Percentiles rank a stretch among this genome's conserved stretches.
phyloP scores from a whole-genome alignment of 1,140 invertebrate genomes.

The Platyura marginata region DNA sequence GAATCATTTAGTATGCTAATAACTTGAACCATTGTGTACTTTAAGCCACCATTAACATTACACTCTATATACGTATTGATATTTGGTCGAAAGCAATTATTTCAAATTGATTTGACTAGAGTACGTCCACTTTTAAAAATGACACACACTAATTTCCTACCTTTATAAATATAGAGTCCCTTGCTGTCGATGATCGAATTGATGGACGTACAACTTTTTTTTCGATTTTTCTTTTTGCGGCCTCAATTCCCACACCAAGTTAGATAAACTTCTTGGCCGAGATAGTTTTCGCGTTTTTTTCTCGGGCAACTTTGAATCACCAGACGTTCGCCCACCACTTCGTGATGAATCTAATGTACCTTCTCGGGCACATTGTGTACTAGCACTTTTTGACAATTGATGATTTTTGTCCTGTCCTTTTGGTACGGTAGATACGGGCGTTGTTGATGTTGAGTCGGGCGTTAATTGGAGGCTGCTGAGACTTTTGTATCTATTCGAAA shows the following conservation, averaged over 20 bases:
- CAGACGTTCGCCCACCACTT: constrained; percentile 66
- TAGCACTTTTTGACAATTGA: constrained; percentile 6
- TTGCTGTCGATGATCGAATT: constrained; percentile 24
- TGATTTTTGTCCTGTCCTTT: constrained; percentile 11
- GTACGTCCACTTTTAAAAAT: no score
- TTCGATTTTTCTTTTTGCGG: constrained; percentile 36
- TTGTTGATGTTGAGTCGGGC: constrained; percentile 17
- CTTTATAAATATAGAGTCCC: constrained; percentile 23
- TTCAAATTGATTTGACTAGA: no score
- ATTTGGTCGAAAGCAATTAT: no score
- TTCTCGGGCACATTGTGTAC: constrained; percentile 20
- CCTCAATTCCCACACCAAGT: constrained; percentile 66
- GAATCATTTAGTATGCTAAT: no score
- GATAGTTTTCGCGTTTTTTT: constrained; percentile 57
- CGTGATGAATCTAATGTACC: constrained; percentile 76
- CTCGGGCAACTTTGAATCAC: constrained; percentile 67
- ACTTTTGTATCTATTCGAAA: constrained; percentile 18
- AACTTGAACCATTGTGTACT: no score
- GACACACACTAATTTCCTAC: no score
- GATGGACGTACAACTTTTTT: constrained; percentile 28
- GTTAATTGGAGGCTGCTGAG: constrained; percentile 22
- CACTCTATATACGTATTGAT: no score
- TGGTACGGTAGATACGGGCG: constrained; percentile 18
- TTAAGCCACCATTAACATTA: no score
- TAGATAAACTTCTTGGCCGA: constrained; percentile 64